A percentile compares a stretch with the other conserved stretches of the same genome.
Conservation (phyloP, 2,797 vertebrate species). For the Thalassophryne amazonica region DNA sequence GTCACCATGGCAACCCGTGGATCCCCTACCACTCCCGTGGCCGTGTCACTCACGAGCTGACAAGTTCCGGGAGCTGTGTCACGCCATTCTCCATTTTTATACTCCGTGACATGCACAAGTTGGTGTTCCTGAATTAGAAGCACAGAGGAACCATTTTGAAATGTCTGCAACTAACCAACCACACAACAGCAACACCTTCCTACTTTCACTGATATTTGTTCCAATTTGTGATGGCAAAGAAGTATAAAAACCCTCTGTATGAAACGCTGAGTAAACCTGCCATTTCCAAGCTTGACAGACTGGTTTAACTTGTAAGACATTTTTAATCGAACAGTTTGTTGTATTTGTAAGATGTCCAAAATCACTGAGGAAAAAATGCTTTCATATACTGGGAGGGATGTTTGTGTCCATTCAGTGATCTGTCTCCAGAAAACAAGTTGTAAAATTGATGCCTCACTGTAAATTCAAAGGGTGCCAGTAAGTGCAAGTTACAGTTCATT, state of each 20-base stretch:
- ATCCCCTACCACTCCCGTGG: conserved; percentile 57
- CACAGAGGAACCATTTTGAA: conserved; percentile 22
- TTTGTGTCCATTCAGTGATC: too few relatives aligned
- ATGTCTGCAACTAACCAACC: background rate
- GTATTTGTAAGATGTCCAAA: too few relatives aligned
- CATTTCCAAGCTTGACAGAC: background rate
- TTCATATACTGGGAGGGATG: too few relatives aligned
- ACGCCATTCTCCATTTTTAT: conserved; percentile 39
- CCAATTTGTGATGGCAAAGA: background rate
- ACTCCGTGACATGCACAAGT: conserved; percentile 21
- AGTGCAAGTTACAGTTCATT: too few relatives aligned
- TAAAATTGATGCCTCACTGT: too few relatives aligned
- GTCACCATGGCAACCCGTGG: conserved; percentile 65
- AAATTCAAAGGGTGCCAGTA: too few relatives aligned
- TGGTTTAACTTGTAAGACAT: background rate
- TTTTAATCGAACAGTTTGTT: background rate
- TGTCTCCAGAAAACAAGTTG: too few relatives aligned
- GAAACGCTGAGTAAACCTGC: background rate
- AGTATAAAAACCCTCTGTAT: background rate
- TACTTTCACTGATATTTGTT: background rate
- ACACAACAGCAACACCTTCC: background rate
- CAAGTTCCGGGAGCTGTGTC: conserved; percentile 47
- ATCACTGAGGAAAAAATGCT: too few relatives aligned
- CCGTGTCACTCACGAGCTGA: conserved; percentile 53
- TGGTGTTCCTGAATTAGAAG: conserved; percentile 32